Percentiles rank a stretch among this genome's conserved stretches.
Conservation (phyloP, 2,797 vertebrate genomes). For the Carcharodon carcharias region DNA sequence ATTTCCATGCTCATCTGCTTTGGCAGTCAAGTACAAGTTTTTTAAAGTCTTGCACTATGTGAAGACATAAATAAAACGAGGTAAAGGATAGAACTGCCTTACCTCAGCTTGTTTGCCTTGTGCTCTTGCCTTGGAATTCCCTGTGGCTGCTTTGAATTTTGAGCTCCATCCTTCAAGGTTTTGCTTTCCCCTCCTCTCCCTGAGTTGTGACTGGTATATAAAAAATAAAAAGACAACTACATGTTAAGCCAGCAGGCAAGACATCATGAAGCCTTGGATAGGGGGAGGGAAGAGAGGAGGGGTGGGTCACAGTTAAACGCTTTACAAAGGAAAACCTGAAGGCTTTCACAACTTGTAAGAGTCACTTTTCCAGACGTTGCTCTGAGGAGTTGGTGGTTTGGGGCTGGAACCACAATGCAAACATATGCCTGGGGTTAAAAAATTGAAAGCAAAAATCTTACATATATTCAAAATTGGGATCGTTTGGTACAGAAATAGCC, state of each 20-base stretch:
- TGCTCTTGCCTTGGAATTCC: conserved; percentile 54
- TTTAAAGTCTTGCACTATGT: conserved; percentile 47
- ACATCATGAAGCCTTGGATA: conserved; percentile 59
- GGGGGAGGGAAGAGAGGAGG: conserved; percentile 77
- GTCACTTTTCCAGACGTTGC: conserved; percentile 37
- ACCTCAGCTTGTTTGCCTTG: conserved; percentile 78
- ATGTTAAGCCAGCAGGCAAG: conserved; percentile 64
- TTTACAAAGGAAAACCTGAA: conserved; percentile 81
- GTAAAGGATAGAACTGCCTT: conserved; percentile 67
- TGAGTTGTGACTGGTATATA: conserved; percentile 55
- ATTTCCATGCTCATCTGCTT: conserved; percentile 59
- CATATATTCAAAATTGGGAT: conserved; percentile 4
- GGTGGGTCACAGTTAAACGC: conserved; percentile 92
- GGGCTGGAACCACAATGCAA: conserved; percentile 28
- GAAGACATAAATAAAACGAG: conserved; percentile 48
- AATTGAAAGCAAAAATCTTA: not conserved
- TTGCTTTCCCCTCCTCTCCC: conserved; percentile 53
- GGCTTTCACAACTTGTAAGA: conserved; percentile 47
- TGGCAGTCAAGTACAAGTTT: conserved; percentile 53
- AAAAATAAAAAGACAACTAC: conserved; percentile 56
- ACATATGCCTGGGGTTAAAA: conserved; percentile 34
- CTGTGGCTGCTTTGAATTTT: conserved; percentile 58
- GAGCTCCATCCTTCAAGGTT: conserved; percentile 71
- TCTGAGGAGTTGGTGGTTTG: conserved; percentile 35
- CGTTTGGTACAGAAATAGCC: not conserved